phyloP scores from a whole-genome alignment of 1,140 invertebrate genomes.

The Drosophila willistoni region DNA sequence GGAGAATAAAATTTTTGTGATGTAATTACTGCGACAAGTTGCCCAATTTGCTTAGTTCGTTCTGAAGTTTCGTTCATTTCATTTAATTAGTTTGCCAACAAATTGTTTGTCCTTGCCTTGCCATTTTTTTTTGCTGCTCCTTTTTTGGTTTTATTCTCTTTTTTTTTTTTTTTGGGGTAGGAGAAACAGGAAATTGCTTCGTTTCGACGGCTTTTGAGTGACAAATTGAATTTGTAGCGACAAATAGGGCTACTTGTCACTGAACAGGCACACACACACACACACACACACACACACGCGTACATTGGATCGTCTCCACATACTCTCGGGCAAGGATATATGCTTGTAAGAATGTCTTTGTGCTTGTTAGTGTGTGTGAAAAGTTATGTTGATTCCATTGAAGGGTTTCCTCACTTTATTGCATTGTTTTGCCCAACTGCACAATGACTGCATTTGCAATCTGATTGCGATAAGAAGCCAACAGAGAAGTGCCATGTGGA shows the following conservation, averaged over 20 bases:
- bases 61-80: conserved; percentile 64
- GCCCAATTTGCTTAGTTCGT: conserved; percentile 79
- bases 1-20: conserved; percentile 56
- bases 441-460: conserved; percentile 10
- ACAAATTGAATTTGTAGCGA: conserved; percentile 76
- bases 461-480: conserved; percentile 3
- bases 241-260: conserved; percentile 74
- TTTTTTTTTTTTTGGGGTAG: conserved; percentile 21
- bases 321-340: conserved; percentile 17
- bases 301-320: background rate
- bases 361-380: conserved; percentile 9
- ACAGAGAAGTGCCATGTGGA: background rate
- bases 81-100: conserved; percentile 74
- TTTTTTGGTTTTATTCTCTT: background rate
- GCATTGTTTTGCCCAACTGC: conserved; percentile 4
- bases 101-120: conserved; percentile 59
- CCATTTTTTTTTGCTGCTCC: conserved; percentile 7
- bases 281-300: background rate
- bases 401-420: background rate
- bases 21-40: conserved; percentile 78
- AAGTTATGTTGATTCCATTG: conserved; percentile 2
- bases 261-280: conserved; percentile 17
- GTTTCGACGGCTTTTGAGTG: conserved; percentile 75
- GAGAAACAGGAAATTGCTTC: conserved; percentile 67
- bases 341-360: background rate